Evolutionary conservation across 1,140 invertebrate species (phyloP), one percentile per base, ranked within the genome.

Genomic region (Neotoxoptera formosana): DNA sequence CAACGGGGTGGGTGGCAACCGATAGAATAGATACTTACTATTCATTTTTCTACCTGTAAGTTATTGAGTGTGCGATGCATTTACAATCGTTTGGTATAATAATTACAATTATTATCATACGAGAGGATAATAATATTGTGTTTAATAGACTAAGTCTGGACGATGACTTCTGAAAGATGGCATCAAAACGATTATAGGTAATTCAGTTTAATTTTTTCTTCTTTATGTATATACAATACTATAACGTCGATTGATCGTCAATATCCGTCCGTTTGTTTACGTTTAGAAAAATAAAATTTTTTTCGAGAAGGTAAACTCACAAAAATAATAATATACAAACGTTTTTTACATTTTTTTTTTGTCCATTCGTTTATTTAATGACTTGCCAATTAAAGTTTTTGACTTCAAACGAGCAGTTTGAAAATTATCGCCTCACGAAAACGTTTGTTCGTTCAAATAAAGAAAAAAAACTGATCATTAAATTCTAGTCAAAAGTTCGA

Each of bases 391-490:
- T 87, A 87, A 87, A 87, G 4, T 48, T 48, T n/a, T 47, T 2
- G 25, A 30, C 25, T 47, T 87, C 45, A 30, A 87, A 48, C 41
- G 11, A 30, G 8, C 17, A 47, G 45, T 87, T 87, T 87, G 30
- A 47, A 30, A 17, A 47, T 48, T 30, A 47, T 88, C 30, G 30
- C n/a, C 30, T 88, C 86, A 17, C 47, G 17, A n/a, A 51, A 87
- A 25, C 51, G 6, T 60, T 60, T 47, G 30, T 88, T 88, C 6
- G n/a, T 48, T 48, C 2, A n/a, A 51, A 87, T 20, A n/a, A 17
- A 87, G 48, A 87, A 84, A 84, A 84, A 45, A 23, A 84, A 86
- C 36, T 30, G 84, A 36, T 84, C 81, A 41, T 36, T 84, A 84
- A 23, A 84, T 67, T 67, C 30, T 4, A 84, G 81, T 84, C 23